Evolutionary conservation across 1,140 invertebrate species (phyloP).

Genomic region (Cotesia typhae): DNA sequence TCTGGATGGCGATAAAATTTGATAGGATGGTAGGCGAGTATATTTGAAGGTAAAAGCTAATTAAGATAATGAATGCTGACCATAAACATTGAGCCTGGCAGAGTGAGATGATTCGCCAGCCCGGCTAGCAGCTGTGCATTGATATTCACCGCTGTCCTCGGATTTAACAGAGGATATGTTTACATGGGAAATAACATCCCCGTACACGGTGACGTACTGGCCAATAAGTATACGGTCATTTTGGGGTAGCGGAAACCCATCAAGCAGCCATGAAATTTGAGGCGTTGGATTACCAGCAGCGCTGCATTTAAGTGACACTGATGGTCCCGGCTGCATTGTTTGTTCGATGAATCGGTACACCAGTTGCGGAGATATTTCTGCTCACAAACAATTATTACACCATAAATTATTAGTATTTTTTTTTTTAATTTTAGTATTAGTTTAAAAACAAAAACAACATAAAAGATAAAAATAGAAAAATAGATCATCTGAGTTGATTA

Average conservation of each 20-base stretch:
- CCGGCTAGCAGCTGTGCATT: conserved; percentile 74
- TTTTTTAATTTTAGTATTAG: no score
- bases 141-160: conserved; percentile 78
- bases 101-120: conserved; percentile 71
- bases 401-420: no score
- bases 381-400: conserved; percentile 31
- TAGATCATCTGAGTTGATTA: no score
- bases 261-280: conserved; percentile 69
- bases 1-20: no score
- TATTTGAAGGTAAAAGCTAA: neutral
- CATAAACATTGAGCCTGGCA: conserved; percentile 74
- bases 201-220: conserved; percentile 73
- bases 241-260: conserved; percentile 68
- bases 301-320: conserved; percentile 71
- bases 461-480: no score
- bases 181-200: conserved; percentile 77
- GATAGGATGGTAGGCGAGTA: no score
- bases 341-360: conserved; percentile 70
- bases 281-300: conserved; percentile 75
- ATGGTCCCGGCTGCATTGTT: conserved; percentile 69
- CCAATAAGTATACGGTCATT: conserved; percentile 73
- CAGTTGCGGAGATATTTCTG: conserved; percentile 69
- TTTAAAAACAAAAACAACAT: no score
- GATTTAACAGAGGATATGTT: conserved; percentile 76
- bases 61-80: conserved; percentile 55